phyloP scores from a whole-genome alignment of 2,797 vertebrate species.

The Gymnoscopelus microlampas region DNA sequence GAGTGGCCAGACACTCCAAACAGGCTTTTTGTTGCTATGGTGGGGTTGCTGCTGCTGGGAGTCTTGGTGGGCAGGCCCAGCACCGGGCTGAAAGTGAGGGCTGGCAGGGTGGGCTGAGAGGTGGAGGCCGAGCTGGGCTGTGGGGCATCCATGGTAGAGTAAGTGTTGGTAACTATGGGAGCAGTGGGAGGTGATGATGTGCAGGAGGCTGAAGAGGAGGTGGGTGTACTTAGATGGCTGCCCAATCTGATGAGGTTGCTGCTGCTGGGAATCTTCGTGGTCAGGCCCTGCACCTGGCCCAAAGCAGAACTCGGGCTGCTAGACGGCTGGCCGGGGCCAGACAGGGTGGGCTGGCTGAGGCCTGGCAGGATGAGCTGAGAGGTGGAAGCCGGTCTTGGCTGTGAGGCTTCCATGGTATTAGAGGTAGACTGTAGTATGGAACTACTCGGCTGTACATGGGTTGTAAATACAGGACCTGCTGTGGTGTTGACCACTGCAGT shows the following conservation, averaged over 20 bases:
- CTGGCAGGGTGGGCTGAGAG: slow-evolving; percentile 37
- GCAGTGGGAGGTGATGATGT: too few species aligned
- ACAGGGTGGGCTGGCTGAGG: slow-evolving; percentile 40
- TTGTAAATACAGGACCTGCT: slow-evolving; percentile 57
- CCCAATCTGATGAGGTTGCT: slow-evolving; percentile 36
- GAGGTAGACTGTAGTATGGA: too few species aligned
- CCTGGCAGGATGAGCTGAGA: neutral
- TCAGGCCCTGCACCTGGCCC: slow-evolving; percentile 72
- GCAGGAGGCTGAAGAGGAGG: neutral
- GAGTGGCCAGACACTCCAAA: slow-evolving; percentile 71
- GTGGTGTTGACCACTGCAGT: slow-evolving; percentile 41
- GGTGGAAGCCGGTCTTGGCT: slow-evolving; percentile 29
- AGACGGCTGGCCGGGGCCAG: too few species aligned
- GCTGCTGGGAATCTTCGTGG: slow-evolving; percentile 50
- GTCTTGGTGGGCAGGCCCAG: slow-evolving; percentile 69
- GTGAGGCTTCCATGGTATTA: neutral
- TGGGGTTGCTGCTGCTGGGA: neutral
- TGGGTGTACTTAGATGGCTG: too few species aligned
- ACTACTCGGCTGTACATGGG: too few species aligned
- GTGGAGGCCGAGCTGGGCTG: slow-evolving; percentile 31
- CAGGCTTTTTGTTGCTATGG: slow-evolving; percentile 52
- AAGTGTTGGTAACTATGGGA: slow-evolving; percentile 43
- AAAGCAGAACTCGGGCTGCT: slow-evolving; percentile 50
- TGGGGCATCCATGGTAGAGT: slow-evolving; percentile 17
- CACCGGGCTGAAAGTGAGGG: slow-evolving; percentile 78